Evolutionary conservation across 1,140 invertebrate species (phyloP), one percentile per base, ranked within the genome.

Genomic region (Papilio aristodemus): DNA sequence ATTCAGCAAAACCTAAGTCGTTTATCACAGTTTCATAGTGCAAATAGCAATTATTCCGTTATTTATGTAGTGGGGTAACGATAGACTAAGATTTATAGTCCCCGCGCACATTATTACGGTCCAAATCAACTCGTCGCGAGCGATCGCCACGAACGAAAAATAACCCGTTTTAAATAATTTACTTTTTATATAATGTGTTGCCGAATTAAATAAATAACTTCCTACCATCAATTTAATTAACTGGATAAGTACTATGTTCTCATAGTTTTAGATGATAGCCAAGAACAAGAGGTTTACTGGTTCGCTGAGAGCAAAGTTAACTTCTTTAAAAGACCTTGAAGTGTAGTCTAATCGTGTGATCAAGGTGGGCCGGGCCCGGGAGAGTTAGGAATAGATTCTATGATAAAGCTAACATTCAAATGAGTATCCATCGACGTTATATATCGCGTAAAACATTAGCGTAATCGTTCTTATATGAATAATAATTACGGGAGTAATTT

Each of bases 41-140:
- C 62, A 70, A 70, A 63, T 70, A 73, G 68, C 83, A 88, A 88
- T 88, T 86, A 85, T 86, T 80, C 73, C 67, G 83, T 88, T 88
- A 88, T 88, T 88, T 88, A 88, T 88, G 84, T 77, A 83, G 71
- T 77, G 67, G 76, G 71, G 75, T 73, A 76, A 60, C 78, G 76
- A 83, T 78, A 74, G 75, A 75, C 68, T 43, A 76, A 74, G 67
- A 80, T 84, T 72, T 77, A 78, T 78, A 37, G 72, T 71, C 41
- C 67, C 57, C 67, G 70, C 73, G 71, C 70, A 75, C 76, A 75
- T 73, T 78, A 75, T 78, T 75, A 78, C 66, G 67, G 62, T 70
- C 38, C 71, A 58, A 66, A 58, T 66, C 64, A 59, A 59, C 58
- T 64, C 37, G 27, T 57, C 17, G 1, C 14, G 60, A 64, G 17